phyloP scores from a whole-genome alignment of 2,113 vertebrate genomes.

The Scomber scombrus region DNA sequence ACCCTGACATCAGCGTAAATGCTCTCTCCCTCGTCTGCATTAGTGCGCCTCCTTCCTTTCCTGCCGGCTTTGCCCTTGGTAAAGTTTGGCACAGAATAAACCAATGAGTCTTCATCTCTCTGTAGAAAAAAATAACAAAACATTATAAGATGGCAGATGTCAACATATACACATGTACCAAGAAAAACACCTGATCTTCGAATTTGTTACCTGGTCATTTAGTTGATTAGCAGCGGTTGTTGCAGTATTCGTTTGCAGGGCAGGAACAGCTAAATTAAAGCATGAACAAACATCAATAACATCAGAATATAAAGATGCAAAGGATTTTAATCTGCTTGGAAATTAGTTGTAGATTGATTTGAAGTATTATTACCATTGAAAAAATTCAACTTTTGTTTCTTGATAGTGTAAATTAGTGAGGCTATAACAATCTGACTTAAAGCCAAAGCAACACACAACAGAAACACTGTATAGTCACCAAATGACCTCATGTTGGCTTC shows the following conservation, averaged over 20 bases:
- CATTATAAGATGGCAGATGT: not conserved
- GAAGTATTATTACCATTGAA: constrained; percentile 17
- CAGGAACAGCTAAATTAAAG: constrained; percentile 1
- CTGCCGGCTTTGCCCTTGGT: not conserved
- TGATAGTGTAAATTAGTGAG: constrained; percentile 4
- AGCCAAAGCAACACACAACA: constrained; percentile 15
- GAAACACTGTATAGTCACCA: not conserved
- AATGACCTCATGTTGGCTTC: not conserved
- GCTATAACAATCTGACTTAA: constrained; percentile 3
- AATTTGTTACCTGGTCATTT: not conserved
- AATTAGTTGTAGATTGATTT: not conserved
- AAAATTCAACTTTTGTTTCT: not conserved
- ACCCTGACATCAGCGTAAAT: constrained; percentile 12
- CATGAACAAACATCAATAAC: not conserved
- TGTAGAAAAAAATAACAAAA: not conserved
- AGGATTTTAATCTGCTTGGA: not conserved
- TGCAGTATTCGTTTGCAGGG: not conserved
- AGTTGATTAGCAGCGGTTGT: not conserved
- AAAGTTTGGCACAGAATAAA: constrained; percentile 19
- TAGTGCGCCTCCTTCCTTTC: rapidly evolving
- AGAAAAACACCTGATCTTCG: not conserved
- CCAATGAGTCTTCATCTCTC: not conserved
- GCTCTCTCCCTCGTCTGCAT: not conserved
- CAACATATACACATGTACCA: not conserved
- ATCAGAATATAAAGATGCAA: not conserved